Conservation (phyloP, 2,888 invertebrate species). For the Odontocolon sp. region DNA sequence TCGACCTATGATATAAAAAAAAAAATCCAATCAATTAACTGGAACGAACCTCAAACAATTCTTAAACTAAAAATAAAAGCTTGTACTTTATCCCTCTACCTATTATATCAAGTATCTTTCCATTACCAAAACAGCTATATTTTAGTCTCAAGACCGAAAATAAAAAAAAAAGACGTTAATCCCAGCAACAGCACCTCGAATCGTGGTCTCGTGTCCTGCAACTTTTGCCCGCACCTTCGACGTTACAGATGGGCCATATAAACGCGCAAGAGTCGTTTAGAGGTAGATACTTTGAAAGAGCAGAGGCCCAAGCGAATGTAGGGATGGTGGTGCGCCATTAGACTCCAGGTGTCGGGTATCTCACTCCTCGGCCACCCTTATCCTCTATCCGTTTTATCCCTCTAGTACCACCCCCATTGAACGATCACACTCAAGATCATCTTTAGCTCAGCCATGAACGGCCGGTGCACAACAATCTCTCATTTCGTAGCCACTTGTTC, state of each 20-base stretch:
- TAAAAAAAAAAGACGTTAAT: constrained; percentile 57
- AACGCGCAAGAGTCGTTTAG: constrained; percentile 69
- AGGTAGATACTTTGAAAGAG: constrained; percentile 59
- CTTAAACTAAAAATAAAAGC: background rate
- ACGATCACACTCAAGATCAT: constrained; percentile 73
- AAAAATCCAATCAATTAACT: background rate
- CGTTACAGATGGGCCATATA: constrained; percentile 70
- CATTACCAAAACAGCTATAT: constrained; percentile 43
- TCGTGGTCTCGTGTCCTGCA: constrained; percentile 49
- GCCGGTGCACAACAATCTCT: constrained; percentile 35
- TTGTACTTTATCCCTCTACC: background rate
- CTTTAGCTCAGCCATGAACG: constrained; percentile 49
- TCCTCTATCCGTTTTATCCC: constrained; percentile 50
- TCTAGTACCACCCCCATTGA: constrained; percentile 46
- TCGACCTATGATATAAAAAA: too few relatives aligned
- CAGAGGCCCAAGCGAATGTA: constrained; percentile 30
- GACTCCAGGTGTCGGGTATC: constrained; percentile 77
- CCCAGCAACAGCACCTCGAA: constrained; percentile 21
- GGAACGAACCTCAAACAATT: background rate
- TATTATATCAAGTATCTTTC: constrained; percentile 37
- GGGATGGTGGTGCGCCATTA: constrained; percentile 68
- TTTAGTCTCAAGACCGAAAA: constrained; percentile 15
- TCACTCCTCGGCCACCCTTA: constrained; percentile 63
- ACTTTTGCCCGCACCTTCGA: constrained; percentile 61
- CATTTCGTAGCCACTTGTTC: constrained; percentile 33